These are phyloP conservation scores for Melanargia galathea DNA, from an alignment of 2,888 invertebrate genomes.

Conservation along the genomic window DNA sequence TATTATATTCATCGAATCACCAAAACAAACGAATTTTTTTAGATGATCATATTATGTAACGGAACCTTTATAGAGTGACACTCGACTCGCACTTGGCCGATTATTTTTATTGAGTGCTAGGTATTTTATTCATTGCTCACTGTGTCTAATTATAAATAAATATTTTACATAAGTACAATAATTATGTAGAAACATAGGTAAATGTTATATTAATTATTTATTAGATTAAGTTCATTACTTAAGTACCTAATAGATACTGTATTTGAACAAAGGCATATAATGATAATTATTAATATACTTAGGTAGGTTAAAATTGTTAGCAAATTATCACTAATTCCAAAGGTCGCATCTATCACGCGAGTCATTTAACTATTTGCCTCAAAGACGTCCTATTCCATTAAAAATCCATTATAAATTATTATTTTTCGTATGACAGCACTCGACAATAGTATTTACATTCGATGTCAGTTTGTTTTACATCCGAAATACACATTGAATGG, in stretches of 20 bases:
- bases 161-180: too few species aligned
- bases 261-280: conserved; percentile 6
- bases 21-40: conserved; percentile 35
- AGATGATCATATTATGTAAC: too few species aligned
- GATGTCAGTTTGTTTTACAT: conserved; percentile 82
- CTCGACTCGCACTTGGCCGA: too few species aligned
- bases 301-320: not conserved
- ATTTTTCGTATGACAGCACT: conserved; percentile 74
- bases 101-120: too few species aligned
- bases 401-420: conserved; percentile 72
- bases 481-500: conserved; percentile 77
- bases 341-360: conserved; percentile 41
- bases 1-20: conserved; percentile 40
- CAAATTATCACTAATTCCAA: conserved; percentile 30
- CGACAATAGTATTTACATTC: conserved; percentile 81
- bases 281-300: not conserved
- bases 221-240: not conserved
- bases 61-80: too few species aligned
- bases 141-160: too few species aligned
- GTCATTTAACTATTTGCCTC: conserved; percentile 50
- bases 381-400: conserved; percentile 53
- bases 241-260: not conserved
- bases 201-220: not conserved
- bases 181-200: not conserved
- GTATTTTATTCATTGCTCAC: too few species aligned